Conservation (phyloP, 2,888 invertebrate species). For the Lasiommata megera region DNA sequence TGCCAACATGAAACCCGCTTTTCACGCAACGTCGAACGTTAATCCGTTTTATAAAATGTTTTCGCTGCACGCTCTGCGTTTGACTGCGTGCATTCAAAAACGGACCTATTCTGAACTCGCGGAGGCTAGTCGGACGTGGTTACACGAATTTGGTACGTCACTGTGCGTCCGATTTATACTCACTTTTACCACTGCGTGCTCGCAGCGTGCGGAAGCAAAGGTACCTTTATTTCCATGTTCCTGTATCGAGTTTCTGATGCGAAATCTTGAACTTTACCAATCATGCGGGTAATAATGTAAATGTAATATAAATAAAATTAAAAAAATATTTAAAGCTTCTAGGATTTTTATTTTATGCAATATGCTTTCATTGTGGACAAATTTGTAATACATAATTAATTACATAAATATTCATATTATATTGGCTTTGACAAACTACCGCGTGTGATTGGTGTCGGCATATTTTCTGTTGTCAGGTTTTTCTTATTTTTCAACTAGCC, state of each 20-base stretch:
- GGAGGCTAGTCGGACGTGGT: constrained; percentile 21
- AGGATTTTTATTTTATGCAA: too few relatives aligned
- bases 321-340: too few relatives aligned
- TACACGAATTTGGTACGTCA: constrained; percentile 28
- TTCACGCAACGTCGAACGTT: constrained; percentile 68
- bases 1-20: constrained; percentile 66
- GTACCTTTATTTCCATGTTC: background rate
- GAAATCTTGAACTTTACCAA: too few relatives aligned
- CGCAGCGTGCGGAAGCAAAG: constrained; percentile 3
- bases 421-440: too few relatives aligned
- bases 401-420: too few relatives aligned
- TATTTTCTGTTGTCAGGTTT: too few relatives aligned
- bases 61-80: constrained; percentile 37
- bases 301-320: too few relatives aligned
- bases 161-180: constrained; percentile 20
- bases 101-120: constrained; percentile 35
- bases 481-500: too few relatives aligned
- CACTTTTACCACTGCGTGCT: constrained; percentile 23
- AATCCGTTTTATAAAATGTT: constrained; percentile 63
- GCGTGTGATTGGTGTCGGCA: too few relatives aligned
- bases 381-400: too few relatives aligned
- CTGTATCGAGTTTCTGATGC: background rate
- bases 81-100: constrained; percentile 38
- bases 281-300: too few relatives aligned
- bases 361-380: too few relatives aligned